These are phyloP conservation scores for Macroglossus sobrinus DNA, from an alignment of 2,113 vertebrate species.

Conservation along the genomic window DNA sequence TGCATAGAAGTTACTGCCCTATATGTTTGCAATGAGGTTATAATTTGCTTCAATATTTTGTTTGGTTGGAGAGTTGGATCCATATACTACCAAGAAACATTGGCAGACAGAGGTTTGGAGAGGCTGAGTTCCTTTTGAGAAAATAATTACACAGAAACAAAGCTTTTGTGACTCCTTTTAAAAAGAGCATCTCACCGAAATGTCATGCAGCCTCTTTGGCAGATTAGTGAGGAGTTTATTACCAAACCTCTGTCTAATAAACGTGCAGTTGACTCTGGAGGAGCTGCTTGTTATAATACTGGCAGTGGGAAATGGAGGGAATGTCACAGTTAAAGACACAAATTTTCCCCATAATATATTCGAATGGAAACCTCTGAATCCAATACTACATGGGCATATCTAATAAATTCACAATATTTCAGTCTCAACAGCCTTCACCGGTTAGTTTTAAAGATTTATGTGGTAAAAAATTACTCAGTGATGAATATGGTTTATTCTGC, in stretches of 20 bases:
- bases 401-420: constrained; percentile 85
- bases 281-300: constrained; percentile 71
- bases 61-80: not conserved
- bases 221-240: constrained; percentile 71
- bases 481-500: constrained; percentile 84
- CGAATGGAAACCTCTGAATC: constrained; percentile 84
- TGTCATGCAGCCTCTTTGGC: constrained; percentile 49
- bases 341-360: constrained; percentile 85
- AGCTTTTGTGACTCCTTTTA: constrained; percentile 59
- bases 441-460: constrained; percentile 85
- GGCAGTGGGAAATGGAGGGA: constrained; percentile 76
- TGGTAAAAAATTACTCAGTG: constrained; percentile 83
- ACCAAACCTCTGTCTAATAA: constrained; percentile 81
- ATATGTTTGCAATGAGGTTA: not conserved
- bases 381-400: constrained; percentile 82
- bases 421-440: constrained; percentile 82
- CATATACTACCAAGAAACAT: not conserved
- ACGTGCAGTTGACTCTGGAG: constrained; percentile 73
- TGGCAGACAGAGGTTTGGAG: constrained; percentile 23
- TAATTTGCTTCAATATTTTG: constrained; percentile 46
- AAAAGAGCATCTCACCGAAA: constrained; percentile 57
- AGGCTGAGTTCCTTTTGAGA: constrained; percentile 52
- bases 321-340: constrained; percentile 83
- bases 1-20: not conserved
- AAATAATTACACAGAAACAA: constrained; percentile 70